These are phyloP conservation scores for Ceyx erithaca DNA, from an alignment of 2,797 vertebrate genomes.

Conservation along the genomic window DNA sequence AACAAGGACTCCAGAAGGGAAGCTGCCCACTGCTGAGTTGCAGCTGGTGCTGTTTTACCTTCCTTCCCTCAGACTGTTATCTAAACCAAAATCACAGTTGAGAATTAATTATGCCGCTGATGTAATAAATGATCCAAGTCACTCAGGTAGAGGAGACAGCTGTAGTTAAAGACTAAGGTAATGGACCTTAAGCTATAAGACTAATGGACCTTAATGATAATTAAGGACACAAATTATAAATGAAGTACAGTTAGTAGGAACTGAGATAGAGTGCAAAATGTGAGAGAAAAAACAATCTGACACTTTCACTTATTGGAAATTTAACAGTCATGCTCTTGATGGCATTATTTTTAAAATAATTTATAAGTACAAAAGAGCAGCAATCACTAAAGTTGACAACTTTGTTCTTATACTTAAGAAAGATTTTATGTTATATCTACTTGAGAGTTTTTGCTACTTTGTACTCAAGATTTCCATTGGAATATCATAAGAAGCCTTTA, in stretches of 20 bases:
- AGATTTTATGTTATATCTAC: accelerated
- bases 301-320: background rate
- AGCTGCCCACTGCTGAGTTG: background rate
- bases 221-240: background rate
- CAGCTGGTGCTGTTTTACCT: background rate
- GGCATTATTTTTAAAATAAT: background rate
- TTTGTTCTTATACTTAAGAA: background rate
- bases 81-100: background rate
- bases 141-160: background rate
- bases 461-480: background rate
- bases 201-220: background rate
- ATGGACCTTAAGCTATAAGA: no score
- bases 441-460: background rate
- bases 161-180: background rate
- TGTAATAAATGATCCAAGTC: background rate
- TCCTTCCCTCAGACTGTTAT: background rate
- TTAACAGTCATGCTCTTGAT: background rate
- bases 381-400: background rate
- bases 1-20: background rate
- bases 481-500: background rate
- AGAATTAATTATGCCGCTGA: background rate
- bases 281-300: background rate
- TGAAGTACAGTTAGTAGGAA: background rate
- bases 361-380: background rate
- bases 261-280: background rate